Base-by-base conservation (phyloP, 2,888 invertebrate species). In the Perdita meconis region DNA sequence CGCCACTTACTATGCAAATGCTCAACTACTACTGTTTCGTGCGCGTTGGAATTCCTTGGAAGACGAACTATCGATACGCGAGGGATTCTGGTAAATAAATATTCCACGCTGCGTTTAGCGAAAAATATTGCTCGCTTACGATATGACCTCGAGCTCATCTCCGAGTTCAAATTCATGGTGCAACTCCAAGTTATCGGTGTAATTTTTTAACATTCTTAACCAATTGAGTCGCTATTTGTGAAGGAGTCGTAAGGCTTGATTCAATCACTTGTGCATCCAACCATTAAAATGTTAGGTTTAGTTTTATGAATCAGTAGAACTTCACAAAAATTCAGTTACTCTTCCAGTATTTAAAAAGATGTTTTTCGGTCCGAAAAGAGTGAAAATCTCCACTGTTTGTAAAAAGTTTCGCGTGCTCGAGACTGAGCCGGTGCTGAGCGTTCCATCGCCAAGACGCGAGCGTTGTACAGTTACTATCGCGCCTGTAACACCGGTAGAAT, bases 401-500 rank as follows among this genome's bases (percentile, higher is more conserved):
- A 55, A 34, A 53, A 70, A 59, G 53, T 53, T 64, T 74, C 53
- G 30, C 64, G 26, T 16, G 53, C 42, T 44, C 44, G 16, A 53
- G 22, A 24, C 56, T 44, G n/a, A 38, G 34, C 16, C 44, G 30
- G 38, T 13, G 59, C 47, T 24, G 56, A 19, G 44, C 63, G 59
- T 59, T 53, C 19, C 50, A 64, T 69, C 64, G 60, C 56, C 47
- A 70, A 63, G 65, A 65, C 69, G 34, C 6, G 47, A 2, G 19
- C 56, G 26, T 56, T 61, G 63, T 60, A 72, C 57, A 68, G 80
- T 73, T 67, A 78, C 74, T 44, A 16, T 38, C 55, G 84, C 85
- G 86, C 87, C 82, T 85, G 87, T 80, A 87, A 88, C 84, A 83
- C 85, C 78, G 81, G 77, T 84, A 78, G 85, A 89, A 88, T 86